phyloP scores from a whole-genome alignment of 2,888 invertebrate species.

The Ennomos erosarius region DNA sequence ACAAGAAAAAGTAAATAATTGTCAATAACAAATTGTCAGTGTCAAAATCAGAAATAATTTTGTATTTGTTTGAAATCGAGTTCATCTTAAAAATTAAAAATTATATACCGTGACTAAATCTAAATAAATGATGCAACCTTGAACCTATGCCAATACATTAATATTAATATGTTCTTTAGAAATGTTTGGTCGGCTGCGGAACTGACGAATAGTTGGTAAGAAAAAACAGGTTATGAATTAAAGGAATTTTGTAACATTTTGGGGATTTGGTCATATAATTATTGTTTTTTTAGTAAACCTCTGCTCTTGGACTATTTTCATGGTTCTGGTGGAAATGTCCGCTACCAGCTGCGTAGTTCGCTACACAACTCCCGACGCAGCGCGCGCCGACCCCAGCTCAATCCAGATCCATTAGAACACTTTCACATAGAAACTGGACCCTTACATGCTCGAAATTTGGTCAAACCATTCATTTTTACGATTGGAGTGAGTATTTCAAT shows the following conservation, averaged over 20 bases:
- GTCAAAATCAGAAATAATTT: too few species aligned
- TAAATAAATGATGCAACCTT: constrained; percentile 60
- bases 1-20: too few species aligned
- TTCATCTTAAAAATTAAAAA: constrained; percentile 35
- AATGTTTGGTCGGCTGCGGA: constrained; percentile 72
- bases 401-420: constrained; percentile 72
- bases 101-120: constrained; percentile 9
- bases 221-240: constrained; percentile 17
- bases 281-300: constrained; percentile 51
- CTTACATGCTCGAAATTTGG: constrained; percentile 72
- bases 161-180: constrained; percentile 72
- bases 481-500: constrained; percentile 80
- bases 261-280: background rate
- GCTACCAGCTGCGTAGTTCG: constrained; percentile 64
- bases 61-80: constrained; percentile 42
- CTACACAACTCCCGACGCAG: constrained; percentile 66
- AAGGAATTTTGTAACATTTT: constrained; percentile 13
- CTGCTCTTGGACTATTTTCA: constrained; percentile 51
- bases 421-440: constrained; percentile 72
- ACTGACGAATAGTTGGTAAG: constrained; percentile 69
- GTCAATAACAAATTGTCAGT: too few species aligned
- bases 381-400: constrained; percentile 51
- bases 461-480: constrained; percentile 88
- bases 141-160: constrained; percentile 42
- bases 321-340: constrained; percentile 46